Evolutionary conservation across 2,113 vertebrate species (phyloP), one percentile per base, ranked within the genome.

Genomic region (Dendropsophus ebraccatus): DNA sequence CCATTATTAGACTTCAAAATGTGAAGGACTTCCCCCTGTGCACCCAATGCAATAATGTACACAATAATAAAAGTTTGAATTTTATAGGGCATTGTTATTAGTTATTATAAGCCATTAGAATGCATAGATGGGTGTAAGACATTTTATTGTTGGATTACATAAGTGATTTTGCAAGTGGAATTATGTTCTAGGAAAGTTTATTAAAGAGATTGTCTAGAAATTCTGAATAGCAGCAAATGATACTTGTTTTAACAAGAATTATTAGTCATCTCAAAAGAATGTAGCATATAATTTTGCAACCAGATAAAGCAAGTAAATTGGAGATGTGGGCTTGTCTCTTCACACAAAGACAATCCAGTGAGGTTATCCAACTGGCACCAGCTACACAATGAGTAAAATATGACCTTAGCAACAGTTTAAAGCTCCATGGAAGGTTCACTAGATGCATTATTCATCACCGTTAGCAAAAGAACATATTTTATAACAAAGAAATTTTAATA

Each of bases 241-340:
- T 58, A n/a, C 32, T 58, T 79, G 17, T 32, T 58, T 60, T 21
- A 28, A 45, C n/a, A 25, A 37, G 32, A 45, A 11, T 60, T 80
- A 25, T 35, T 60, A 62, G 32, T 60, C 56, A 80, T 80, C n/a
- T 3, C 10, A 62, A 25, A 80, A 80, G 56, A 60, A 80, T 60
- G 77, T 60, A 45, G 23, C 54, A 41, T 62, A 60, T 60, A 41
- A 60, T 41, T 79, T 5, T 21, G 12, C 8, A 80, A 80, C 54
- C 45, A 16, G 35, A 62, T 80, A 80, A 62, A 41, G 14, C 35
- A 25, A n/a, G 35, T 17, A 62, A 45, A n/a, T 23, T 19, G 1
- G 16, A 21, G 23, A 13, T 17, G 4, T 80, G 12, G 25, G 54
- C 77, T 32, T n/a, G 35, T 56, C 1, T 76, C 16, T 28, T 76